Conservation (phyloP, 1,140 invertebrate genomes). For the Agraylea sexmaculata region DNA sequence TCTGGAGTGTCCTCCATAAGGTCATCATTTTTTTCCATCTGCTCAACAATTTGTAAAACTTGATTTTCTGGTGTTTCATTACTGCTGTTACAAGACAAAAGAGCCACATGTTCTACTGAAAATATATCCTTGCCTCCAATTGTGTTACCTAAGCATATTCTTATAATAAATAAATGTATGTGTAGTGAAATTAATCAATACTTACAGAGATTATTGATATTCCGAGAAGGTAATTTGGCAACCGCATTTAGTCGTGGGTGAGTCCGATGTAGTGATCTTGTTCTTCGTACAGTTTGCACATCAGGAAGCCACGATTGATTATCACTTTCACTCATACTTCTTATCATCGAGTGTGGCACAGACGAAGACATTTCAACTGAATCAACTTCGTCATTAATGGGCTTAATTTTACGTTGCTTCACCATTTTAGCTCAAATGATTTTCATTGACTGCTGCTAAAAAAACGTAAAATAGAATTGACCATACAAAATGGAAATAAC, state of each 20-base stretch:
- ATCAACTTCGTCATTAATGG: too few relatives aligned
- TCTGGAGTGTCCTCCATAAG: slow-evolving; percentile 48
- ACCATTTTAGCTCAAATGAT: too few relatives aligned
- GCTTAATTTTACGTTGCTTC: too few relatives aligned
- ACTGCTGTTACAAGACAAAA: not conserved
- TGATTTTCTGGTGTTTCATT: slow-evolving; percentile 24
- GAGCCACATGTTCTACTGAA: not conserved
- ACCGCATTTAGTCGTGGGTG: slow-evolving; percentile 12
- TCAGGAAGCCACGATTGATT: too few relatives aligned
- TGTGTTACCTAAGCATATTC: slow-evolving; percentile 3
- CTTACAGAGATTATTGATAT: slow-evolving; percentile 11
- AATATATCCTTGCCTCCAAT: not conserved
- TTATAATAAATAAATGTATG: not conserved
- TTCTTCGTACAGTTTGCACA: slow-evolving; percentile 12
- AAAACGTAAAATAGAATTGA: too few relatives aligned
- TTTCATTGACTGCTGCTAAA: too few relatives aligned
- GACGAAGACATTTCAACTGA: too few relatives aligned
- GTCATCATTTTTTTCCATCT: slow-evolving; percentile 44
- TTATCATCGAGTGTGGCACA: too few relatives aligned
- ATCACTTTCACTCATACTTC: too few relatives aligned
- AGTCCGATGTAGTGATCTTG: slow-evolving; percentile 18
- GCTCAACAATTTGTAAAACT: slow-evolving; percentile 42
- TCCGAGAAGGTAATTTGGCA: slow-evolving; percentile 17
- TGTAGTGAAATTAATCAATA: not conserved
- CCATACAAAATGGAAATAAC: too few relatives aligned